A percentile compares a stretch with the other conserved stretches of the same genome.
Evolutionary conservation across 2,797 vertebrate genomes (phyloP).

Genomic region (Acanthopagrus latus): DNA sequence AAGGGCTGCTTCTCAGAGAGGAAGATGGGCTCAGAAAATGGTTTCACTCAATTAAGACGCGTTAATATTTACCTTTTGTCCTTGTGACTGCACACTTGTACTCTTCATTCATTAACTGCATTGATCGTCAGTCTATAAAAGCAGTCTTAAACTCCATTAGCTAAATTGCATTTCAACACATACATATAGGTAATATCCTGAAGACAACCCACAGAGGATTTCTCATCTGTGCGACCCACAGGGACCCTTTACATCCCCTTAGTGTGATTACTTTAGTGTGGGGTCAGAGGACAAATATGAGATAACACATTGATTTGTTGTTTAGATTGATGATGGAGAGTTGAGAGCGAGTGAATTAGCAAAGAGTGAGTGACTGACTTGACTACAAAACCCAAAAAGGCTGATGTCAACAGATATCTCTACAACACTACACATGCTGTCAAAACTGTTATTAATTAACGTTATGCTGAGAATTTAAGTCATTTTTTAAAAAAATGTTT

Average conservation of each 20-base stretch:
- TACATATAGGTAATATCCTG: conserved; percentile 1
- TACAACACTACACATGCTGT: too few relatives aligned
- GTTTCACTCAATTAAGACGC: conserved; percentile 21
- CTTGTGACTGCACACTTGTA: conserved; percentile 6
- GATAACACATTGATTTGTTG: conserved; percentile 18
- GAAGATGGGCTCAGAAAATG: conserved; percentile 17
- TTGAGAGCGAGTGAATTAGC: conserved; percentile 11
- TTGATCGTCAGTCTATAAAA: conserved; percentile 55
- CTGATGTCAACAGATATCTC: too few relatives aligned
- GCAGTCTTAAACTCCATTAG: conserved; percentile 48
- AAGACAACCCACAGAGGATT: conserved; percentile 21
- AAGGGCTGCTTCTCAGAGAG: conserved; percentile 10
- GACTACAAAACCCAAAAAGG: not conserved
- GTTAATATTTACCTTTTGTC: conserved; percentile 39
- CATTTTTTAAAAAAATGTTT: too few relatives aligned
- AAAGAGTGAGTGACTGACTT: not conserved
- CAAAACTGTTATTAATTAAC: too few relatives aligned
- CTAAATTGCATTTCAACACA: conserved; percentile 49
- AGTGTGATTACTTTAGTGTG: conserved; percentile 47
- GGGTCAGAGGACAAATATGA: conserved; percentile 56
- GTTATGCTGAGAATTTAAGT: too few relatives aligned
- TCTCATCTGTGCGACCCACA: conserved; percentile 35
- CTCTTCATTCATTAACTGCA: conserved; percentile 40
- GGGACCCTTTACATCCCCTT: conserved; percentile 48
- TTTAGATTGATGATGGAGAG: conserved; percentile 32